phyloP scores from a whole-genome alignment of 2,888 invertebrate genomes.

The Auanema sp. region DNA sequence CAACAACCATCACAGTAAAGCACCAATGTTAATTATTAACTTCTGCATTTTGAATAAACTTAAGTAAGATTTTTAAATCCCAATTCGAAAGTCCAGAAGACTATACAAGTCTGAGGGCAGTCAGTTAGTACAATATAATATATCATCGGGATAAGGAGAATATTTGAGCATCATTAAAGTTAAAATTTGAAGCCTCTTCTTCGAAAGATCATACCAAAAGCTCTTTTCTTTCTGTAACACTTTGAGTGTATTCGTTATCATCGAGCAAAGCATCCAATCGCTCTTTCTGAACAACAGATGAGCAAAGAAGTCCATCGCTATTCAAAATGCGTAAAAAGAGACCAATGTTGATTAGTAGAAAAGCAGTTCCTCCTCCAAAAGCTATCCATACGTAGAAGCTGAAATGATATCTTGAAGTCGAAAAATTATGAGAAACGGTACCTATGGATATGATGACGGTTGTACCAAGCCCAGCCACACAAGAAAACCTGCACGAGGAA shows the following conservation, averaged over 20 bases:
- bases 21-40: too few species aligned
- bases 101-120: too few species aligned
- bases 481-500: slow-evolving; percentile 39
- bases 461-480: slow-evolving; percentile 39
- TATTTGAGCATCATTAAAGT: too few species aligned
- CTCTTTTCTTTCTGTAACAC: slow-evolving; percentile 36
- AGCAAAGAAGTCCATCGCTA: slow-evolving; percentile 41
- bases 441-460: slow-evolving; percentile 40
- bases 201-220: slow-evolving; percentile 19
- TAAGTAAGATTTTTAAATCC: too few species aligned
- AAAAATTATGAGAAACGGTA: slow-evolving; percentile 18
- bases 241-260: slow-evolving; percentile 43
- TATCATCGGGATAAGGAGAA: too few species aligned
- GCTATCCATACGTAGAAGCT: slow-evolving; percentile 37
- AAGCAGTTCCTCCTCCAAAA: slow-evolving; percentile 32
- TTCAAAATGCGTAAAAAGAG: slow-evolving; percentile 38
- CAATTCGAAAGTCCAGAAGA: too few species aligned
- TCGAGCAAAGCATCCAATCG: slow-evolving; percentile 41
- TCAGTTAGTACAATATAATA: too few species aligned
- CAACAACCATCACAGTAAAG: too few species aligned
- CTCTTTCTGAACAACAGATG: slow-evolving; percentile 33
- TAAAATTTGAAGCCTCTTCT: neutral
- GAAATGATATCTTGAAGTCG: slow-evolving; percentile 8
- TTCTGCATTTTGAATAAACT: too few species aligned
- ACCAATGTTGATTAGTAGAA: slow-evolving; percentile 39